Conservation (phyloP, 2,113 vertebrate species). For the Aspidoscelis tigris region DNA sequence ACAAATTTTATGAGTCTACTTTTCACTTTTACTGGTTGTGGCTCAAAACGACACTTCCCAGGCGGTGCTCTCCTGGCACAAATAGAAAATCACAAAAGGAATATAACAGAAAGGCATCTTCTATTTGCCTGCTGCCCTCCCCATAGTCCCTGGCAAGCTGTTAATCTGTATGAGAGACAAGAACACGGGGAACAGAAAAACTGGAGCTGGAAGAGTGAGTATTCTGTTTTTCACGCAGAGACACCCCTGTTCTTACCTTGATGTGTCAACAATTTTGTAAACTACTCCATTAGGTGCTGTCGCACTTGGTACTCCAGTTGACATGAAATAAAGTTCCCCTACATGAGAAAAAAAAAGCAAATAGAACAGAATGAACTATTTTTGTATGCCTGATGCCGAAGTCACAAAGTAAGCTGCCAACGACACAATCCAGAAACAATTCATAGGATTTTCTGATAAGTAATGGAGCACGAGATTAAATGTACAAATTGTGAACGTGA, state of each 20-base stretch:
- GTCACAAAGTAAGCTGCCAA: not conserved
- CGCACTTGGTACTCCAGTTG: conserved; percentile 87
- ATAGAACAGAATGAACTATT: conserved; percentile 27
- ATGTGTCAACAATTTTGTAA: conserved; percentile 94
- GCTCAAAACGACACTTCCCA: conserved; percentile 84
- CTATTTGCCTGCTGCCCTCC: not conserved
- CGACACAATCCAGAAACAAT: not conserved
- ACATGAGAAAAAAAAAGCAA: not conserved
- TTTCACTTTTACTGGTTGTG: conserved; percentile 83
- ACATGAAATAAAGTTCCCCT: conserved; percentile 97
- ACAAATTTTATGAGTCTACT: conserved; percentile 82
- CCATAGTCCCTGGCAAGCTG: conserved; percentile 29
- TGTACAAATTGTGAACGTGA: not conserved
- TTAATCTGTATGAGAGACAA: conserved; percentile 2
- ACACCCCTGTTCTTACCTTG: conserved; percentile 79
- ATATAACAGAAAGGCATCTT: not conserved
- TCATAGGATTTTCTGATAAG: not conserved
- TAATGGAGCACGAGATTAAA: not conserved
- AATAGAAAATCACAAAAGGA: conserved; percentile 37
- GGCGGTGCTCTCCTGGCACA: conserved; percentile 88
- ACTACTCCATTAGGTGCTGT: conserved; percentile 85
- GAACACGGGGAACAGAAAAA: conserved; percentile 12
- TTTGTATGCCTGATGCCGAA: not conserved
- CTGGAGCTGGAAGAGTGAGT: conserved; percentile 19
- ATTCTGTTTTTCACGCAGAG: conserved; percentile 15